Base-by-base conservation (phyloP, 1,140 invertebrate species). In the Agrilus planipennis region DNA sequence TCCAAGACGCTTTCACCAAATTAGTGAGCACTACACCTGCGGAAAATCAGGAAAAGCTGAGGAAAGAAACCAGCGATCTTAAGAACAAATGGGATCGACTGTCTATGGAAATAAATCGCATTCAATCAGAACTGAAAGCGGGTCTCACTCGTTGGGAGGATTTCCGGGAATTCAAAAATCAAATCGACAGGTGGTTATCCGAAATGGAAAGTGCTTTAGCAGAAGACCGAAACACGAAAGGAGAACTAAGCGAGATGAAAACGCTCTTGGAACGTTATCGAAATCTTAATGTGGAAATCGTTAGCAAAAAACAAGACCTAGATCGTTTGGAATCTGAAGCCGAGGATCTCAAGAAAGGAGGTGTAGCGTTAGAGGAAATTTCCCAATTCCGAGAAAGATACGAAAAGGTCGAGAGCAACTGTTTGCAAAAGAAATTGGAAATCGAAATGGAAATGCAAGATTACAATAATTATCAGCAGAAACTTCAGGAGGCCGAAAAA, bases 401-500 rank as follows among this genome's bases (percentile, higher is more conserved):
- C 65, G 71, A 77, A 27, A 69, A 72, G 29, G 53, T 84, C 1
- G 68, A 70, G 41, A 60, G 62, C 4, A 69, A 73, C 45, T 82
- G 78, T 50, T 65, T 74, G 19, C 60, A 62, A 7, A 70, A 73
- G 34, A 77, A 78, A 46, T 67, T 70, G 28, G 61, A 72, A 4
- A 50, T 89, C 0, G 83, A 88, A 51, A 68, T 73, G 27, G 85
- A 91, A 64, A 81, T 91, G 4, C 72, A 81, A 39, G 83, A 89
- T 30, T 88, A 90, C 52, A 85, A 82, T 54, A 71, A 76, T 15
- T 97, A 95, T 56, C 86, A 93, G 44, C 77, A 82, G 53, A 81
- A 79, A 9, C 65, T 95, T 7, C 91, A 95, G 67, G 90, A 95
- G 45, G 87, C 83, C 1, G 91, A 96, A 66, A 94, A 93, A 59